A percentile compares a stretch with the other conserved stretches of the same genome.
Conservation (phyloP, 1,140 invertebrate genomes). For the Temnothorax nylanderi region DNA sequence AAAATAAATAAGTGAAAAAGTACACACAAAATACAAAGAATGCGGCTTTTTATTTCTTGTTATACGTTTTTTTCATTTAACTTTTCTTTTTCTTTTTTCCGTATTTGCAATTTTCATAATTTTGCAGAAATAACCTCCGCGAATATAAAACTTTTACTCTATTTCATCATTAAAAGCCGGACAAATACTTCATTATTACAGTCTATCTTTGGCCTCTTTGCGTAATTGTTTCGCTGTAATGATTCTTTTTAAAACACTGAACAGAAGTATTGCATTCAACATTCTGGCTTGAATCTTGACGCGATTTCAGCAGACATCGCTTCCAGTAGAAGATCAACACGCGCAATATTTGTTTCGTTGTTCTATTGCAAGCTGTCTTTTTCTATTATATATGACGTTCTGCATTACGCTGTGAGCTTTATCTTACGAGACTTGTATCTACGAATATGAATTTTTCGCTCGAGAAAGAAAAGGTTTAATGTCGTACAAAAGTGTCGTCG, state of each 20-base stretch:
- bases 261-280: background rate
- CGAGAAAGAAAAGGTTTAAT: background rate
- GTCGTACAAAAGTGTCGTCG: background rate
- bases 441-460: background rate
- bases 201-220: background rate
- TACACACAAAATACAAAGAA: background rate
- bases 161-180: background rate
- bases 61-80: background rate
- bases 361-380: background rate
- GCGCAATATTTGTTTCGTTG: background rate
- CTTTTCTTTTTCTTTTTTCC: background rate
- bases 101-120: slow-evolving; percentile 7
- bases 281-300: background rate
- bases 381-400: background rate
- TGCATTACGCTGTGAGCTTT: background rate
- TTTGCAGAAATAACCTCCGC: background rate
- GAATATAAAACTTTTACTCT: background rate
- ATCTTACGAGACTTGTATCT: slow-evolving; percentile 1
- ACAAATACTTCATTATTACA: background rate
- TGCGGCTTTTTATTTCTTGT: background rate
- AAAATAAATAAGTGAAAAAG: background rate
- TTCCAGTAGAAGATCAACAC: background rate
- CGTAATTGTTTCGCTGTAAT: background rate
- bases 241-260: background rate
- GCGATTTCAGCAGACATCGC: background rate